phyloP scores from a whole-genome alignment of 35 echinoderm and acorn worm genomes.

The Holothuria glaberrima region DNA sequence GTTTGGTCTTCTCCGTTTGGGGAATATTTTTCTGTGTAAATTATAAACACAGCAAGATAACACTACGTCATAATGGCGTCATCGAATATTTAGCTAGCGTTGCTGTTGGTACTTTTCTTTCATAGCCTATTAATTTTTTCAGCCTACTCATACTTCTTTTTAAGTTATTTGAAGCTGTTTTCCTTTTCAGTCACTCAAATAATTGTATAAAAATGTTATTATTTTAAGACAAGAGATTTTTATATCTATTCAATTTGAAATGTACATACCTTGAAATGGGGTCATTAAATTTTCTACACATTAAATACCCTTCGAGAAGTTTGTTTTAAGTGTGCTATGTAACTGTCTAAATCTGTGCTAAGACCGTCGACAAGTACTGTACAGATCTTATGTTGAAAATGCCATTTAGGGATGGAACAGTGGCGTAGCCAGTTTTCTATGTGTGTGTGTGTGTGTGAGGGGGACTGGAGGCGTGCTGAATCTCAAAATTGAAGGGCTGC shows the following conservation, averaged over 20 bases:
- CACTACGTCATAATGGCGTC: background rate
- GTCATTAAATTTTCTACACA: conserved; percentile 46
- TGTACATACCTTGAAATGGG: conserved; percentile 37
- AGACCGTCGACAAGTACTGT: no score
- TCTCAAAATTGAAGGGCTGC: no score
- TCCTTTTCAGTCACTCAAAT: background rate
- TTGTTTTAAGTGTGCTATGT: no score
- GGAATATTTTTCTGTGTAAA: background rate
- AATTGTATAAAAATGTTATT: background rate
- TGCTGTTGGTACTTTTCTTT: background rate
- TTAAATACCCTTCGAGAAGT: no score
- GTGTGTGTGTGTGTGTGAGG: no score
- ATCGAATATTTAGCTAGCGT: background rate
- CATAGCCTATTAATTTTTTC: background rate
- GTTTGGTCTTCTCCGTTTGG: no score
- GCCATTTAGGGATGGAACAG: no score
- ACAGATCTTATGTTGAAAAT: no score
- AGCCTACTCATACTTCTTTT: background rate
- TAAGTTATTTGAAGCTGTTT: background rate
- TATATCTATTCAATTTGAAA: conserved; percentile 48
- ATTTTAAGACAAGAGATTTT: conserved; percentile 39
- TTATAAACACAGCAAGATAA: background rate
- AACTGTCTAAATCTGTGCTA: no score
- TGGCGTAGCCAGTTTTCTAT: no score
- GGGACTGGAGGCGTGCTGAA: no score